These are phyloP conservation scores for Boloria euphrosyne DNA, from an alignment of 2,888 invertebrate genomes.

Conservation along the genomic window DNA sequence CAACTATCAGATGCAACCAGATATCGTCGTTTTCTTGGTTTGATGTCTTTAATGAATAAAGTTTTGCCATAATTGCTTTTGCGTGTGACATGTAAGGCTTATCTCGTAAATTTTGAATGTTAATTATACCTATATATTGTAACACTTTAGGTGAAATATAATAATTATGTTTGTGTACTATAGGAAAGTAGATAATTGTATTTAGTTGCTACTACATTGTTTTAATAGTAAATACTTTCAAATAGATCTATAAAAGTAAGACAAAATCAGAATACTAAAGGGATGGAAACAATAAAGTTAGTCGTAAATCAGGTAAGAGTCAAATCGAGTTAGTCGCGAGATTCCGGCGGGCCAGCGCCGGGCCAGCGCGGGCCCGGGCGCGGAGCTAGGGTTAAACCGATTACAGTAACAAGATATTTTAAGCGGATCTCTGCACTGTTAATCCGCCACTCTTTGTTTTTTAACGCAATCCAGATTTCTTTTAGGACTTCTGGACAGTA, in stretches of 20 bases:
- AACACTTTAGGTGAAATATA: too few relatives aligned
- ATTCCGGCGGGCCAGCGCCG: slow-evolving; percentile 44
- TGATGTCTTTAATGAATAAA: slow-evolving; percentile 61
- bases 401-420: slow-evolving; percentile 76
- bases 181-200: too few relatives aligned
- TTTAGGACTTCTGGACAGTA: slow-evolving; percentile 26
- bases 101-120: too few relatives aligned
- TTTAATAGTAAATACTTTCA: neutral
- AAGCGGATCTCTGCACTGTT: slow-evolving; percentile 55
- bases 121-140: too few relatives aligned
- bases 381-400: slow-evolving; percentile 66
- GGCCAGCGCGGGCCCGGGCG: slow-evolving; percentile 45
- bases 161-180: too few relatives aligned
- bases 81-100: neutral
- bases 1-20: slow-evolving; percentile 62
- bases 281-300: slow-evolving; percentile 13
- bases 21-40: slow-evolving; percentile 56
- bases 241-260: neutral
- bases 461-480: slow-evolving; percentile 37
- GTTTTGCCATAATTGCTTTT: slow-evolving; percentile 41
- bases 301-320: slow-evolving; percentile 58
- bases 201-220: too few relatives aligned
- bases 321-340: slow-evolving; percentile 58
- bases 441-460: slow-evolving; percentile 45
- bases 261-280: slow-evolving; percentile 11